phyloP scores from a whole-genome alignment of 1,140 invertebrate genomes.

The Caenorhabditis briggsae region DNA sequence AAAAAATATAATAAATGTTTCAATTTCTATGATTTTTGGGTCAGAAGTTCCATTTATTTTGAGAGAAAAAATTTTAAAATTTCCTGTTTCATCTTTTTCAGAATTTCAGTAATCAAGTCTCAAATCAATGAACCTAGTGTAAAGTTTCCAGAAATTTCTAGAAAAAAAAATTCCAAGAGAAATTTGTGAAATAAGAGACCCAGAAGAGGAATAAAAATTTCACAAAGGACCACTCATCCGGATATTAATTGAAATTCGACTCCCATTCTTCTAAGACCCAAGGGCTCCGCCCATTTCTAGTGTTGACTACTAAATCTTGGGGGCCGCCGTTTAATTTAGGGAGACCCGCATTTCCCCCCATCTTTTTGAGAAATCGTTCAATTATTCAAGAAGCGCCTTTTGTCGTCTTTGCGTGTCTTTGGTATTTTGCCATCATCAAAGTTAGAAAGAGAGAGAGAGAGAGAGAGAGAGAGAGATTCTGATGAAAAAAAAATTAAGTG shows the following conservation, averaged over 20 bases:
- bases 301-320: not conserved
- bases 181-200: not conserved
- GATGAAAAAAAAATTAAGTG: not conserved
- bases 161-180: not conserved
- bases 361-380: slow-evolving; percentile 4
- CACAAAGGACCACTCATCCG: not conserved
- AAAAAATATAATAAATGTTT: too few relatives aligned
- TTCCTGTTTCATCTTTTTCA: too few relatives aligned
- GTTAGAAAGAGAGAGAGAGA: not conserved
- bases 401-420: slow-evolving; percentile 24
- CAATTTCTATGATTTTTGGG: too few relatives aligned
- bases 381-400: slow-evolving; percentile 7
- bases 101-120: too few relatives aligned
- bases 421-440: slow-evolving; percentile 18
- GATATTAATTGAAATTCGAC: slow-evolving; percentile 48
- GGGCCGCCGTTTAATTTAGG: not conserved
- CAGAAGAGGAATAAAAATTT: not conserved
- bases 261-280: not conserved
- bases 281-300: not conserved
- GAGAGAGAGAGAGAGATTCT: not conserved
- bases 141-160: too few relatives aligned
- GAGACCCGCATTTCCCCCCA: not conserved
- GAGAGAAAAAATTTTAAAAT: too few relatives aligned
- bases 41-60: too few relatives aligned
- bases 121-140: too few relatives aligned